These are phyloP conservation scores for Strigamia maritima DNA, from an alignment of 2,888 invertebrate species.

Conservation along the genomic window DNA sequence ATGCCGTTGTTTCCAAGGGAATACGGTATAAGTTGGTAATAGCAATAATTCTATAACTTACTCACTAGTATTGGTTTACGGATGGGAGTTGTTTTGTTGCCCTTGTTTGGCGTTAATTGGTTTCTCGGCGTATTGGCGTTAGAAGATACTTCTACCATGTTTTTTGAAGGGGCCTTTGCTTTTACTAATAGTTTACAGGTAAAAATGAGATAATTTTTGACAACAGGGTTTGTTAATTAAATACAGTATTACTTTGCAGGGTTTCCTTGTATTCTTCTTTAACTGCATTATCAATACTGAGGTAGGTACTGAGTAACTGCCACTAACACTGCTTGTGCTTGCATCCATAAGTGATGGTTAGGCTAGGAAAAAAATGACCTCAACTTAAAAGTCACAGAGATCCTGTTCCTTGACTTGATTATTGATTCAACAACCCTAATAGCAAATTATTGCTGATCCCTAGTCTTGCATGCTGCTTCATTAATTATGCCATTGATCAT, in stretches of 20 bases:
- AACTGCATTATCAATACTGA: conserved; percentile 40
- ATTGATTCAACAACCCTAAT: no score
- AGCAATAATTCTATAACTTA: not conserved
- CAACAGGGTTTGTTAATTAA: not conserved
- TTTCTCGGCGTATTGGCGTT: conserved; percentile 70
- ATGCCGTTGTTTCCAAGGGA: no score
- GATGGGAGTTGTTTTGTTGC: conserved; percentile 67
- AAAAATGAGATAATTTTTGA: conserved; percentile 39
- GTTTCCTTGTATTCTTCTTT: conserved; percentile 40
- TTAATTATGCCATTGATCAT: no score
- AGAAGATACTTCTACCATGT: conserved; percentile 60
- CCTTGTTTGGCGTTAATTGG: conserved; percentile 70
- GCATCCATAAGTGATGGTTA: no score
- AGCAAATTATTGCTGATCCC: no score
- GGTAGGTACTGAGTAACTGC: conserved; percentile 6
- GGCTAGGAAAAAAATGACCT: no score
- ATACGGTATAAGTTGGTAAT: no score
- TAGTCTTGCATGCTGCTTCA: no score
- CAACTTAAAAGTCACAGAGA: no score
- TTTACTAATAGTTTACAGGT: conserved; percentile 50
- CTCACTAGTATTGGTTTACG: conserved; percentile 57
- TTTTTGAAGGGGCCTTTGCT: conserved; percentile 50
- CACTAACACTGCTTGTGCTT: not conserved
- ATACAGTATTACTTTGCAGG: conserved; percentile 36
- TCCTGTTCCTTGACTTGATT: no score